Percentiles rank a stretch among this genome's conserved stretches.
These are phyloP conservation scores for Lacerta bilineata DNA, from an alignment of 2,797 vertebrate species.

Conservation along the genomic window DNA sequence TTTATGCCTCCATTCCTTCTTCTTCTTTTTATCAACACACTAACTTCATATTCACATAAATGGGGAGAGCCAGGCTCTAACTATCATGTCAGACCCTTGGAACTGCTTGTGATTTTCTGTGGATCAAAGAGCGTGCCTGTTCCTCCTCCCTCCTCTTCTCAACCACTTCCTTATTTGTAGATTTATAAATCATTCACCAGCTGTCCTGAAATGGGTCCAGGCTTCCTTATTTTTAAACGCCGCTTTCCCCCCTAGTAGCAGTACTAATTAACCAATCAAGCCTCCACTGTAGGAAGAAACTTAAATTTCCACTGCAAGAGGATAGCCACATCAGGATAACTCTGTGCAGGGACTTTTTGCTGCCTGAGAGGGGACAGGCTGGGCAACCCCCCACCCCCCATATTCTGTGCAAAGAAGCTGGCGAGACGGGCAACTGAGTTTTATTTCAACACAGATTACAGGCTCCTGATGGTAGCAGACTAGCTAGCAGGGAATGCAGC, in stretches of 20 bases:
- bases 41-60: background rate
- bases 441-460: no score
- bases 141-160: background rate
- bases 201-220: conserved; percentile 1
- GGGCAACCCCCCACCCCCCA: no score
- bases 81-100: background rate
- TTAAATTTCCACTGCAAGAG: background rate
- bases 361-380: no score
- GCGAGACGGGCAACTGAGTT: no score
- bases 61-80: background rate
- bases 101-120: background rate
- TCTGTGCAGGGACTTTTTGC: no score
- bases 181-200: background rate
- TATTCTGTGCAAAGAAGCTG: no score
- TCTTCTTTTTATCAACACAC: background rate
- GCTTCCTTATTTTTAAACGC: background rate
- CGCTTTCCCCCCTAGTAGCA: background rate
- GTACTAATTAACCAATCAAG: background rate
- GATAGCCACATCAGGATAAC: background rate
- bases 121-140: background rate
- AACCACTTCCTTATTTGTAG: background rate
- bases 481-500: no score
- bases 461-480: no score
- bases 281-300: background rate
- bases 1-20: background rate